phyloP scores from a whole-genome alignment of 2,113 vertebrate species.

The Ovibos moschatus region DNA sequence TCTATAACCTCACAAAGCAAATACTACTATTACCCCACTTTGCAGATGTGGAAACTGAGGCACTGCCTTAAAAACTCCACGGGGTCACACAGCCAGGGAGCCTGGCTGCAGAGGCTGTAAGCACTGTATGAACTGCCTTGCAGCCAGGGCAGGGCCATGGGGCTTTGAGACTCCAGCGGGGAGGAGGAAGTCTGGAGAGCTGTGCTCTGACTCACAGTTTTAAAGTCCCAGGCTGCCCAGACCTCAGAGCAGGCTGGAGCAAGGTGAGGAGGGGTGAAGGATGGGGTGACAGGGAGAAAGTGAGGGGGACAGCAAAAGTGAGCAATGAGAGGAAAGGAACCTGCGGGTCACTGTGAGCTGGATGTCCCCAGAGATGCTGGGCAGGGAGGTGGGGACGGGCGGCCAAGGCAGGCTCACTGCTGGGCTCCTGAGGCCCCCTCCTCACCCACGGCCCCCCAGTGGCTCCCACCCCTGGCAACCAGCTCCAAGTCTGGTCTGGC shows the following conservation, averaged over 20 bases:
- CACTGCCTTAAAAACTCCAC: background rate
- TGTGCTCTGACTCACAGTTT: accelerated
- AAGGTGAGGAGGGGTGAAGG: background rate
- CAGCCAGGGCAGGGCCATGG: no score
- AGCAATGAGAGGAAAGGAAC: background rate
- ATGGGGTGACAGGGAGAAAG: background rate
- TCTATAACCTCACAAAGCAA: background rate
- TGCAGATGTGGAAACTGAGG: background rate
- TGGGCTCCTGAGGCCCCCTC: background rate
- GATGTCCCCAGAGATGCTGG: background rate
- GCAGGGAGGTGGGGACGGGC: background rate
- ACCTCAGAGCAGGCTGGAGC: background rate
- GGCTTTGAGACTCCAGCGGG: accelerated
- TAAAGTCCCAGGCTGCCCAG: background rate
- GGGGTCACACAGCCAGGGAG: background rate
- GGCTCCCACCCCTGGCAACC: background rate
- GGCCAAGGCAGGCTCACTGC: background rate
- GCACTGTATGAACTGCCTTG: background rate
- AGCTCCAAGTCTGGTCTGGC: background rate
- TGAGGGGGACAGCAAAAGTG: background rate
- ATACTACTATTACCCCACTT: background rate
- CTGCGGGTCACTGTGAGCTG: background rate
- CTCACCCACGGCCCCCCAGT: background rate
- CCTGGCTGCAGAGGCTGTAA: background rate
- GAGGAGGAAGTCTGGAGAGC: background rate